Evolutionary conservation across 2,888 invertebrate genomes (phyloP).

Genomic region (Protonemura montana): DNA sequence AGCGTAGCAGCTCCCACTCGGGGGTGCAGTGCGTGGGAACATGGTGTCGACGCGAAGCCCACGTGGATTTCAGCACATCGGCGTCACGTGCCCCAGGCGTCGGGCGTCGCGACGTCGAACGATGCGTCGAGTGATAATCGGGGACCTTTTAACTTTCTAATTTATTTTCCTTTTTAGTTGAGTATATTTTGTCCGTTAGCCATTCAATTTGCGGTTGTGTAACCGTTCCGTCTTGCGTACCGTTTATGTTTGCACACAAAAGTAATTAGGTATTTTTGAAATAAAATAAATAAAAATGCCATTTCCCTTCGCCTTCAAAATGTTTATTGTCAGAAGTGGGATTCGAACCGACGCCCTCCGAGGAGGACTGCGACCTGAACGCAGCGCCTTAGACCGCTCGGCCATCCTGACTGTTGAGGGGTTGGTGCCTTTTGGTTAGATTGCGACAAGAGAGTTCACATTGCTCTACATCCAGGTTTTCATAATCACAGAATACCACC

Average conservation of each 20-base stretch:
- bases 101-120: neutral
- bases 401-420: constrained; percentile 25
- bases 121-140: neutral
- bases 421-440: neutral
- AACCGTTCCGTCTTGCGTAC: too few species aligned
- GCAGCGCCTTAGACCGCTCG: constrained; percentile 37
- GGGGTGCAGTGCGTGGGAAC: constrained; percentile 35
- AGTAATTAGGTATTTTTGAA: too few species aligned
- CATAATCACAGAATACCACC: too few species aligned
- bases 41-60: neutral
- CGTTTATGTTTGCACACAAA: too few species aligned
- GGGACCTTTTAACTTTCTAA: neutral
- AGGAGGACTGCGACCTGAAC: constrained; percentile 33
- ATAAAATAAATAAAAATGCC: too few species aligned
- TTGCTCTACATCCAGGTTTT: too few species aligned
- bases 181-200: too few species aligned
- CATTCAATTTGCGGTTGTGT: too few species aligned
- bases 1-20: neutral
- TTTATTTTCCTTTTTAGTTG: too few species aligned
- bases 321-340: constrained; percentile 37
- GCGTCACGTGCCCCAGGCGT: constrained; percentile 1
- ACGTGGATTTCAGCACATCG: constrained; percentile 22
- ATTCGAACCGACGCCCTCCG: constrained; percentile 34
- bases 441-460: too few species aligned
- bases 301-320: too few species aligned